These are phyloP conservation scores for Enoplosus armatus DNA, from an alignment of 2,797 vertebrate species.

Conservation along the genomic window DNA sequence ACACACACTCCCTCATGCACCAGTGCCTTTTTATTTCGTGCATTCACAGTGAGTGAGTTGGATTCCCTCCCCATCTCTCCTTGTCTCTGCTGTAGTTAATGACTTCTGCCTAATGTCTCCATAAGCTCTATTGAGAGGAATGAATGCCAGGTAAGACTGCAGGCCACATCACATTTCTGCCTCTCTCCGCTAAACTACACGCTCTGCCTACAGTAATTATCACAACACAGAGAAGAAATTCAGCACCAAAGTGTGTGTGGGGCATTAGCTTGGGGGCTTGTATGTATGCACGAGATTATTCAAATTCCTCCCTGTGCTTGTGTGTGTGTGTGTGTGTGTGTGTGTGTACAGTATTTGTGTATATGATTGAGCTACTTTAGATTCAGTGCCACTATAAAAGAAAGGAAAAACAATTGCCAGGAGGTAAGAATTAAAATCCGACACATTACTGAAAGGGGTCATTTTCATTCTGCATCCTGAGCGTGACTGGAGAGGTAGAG, in stretches of 20 bases:
- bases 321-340: conserved; percentile 15
- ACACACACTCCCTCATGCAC: conserved; percentile 28
- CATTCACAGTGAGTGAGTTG: conserved; percentile 52
- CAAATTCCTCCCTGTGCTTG: conserved; percentile 38
- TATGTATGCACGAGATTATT: conserved; percentile 50
- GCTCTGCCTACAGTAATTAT: conserved; percentile 69
- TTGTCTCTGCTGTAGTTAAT: conserved; percentile 74
- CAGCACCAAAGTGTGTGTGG: conserved; percentile 18
- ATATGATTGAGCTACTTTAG: conserved; percentile 33
- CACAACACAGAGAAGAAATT: conserved; percentile 41
- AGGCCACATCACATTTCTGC: conserved; percentile 62
- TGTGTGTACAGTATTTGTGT: conserved; percentile 31
- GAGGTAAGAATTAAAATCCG: conserved; percentile 49
- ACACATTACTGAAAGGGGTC: conserved; percentile 43
- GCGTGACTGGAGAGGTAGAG: conserved; percentile 2
- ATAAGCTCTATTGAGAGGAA: conserved; percentile 74
- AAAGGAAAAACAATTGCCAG: conserved; percentile 45
- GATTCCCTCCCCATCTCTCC: conserved; percentile 58
- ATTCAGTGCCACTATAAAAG: conserved; percentile 31
- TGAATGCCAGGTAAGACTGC: conserved; percentile 75
- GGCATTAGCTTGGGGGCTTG: conserved; percentile 43
- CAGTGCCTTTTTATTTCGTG: conserved; percentile 50
- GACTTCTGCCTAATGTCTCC: conserved; percentile 79
- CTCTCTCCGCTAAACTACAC: conserved; percentile 52
- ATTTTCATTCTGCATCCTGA: conserved; percentile 42